These are phyloP conservation scores for Diprion similis DNA, from an alignment of 1,140 invertebrate genomes.

Conservation along the genomic window DNA sequence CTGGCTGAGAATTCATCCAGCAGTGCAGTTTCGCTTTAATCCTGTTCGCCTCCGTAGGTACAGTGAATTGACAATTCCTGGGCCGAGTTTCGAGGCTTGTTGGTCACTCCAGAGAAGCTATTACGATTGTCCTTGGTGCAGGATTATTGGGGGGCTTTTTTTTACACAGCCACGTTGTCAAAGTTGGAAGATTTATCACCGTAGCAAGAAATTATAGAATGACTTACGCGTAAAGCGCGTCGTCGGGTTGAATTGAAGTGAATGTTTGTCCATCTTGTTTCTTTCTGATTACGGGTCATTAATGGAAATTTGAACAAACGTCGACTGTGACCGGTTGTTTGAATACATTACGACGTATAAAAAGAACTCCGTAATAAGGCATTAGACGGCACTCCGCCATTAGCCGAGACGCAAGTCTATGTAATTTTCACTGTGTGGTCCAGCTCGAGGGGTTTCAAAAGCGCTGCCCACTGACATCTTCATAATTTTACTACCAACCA, in stretches of 20 bases:
- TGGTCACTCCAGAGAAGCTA: neutral
- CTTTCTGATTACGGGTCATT: constrained; percentile 31
- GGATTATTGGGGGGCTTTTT: too few species aligned
- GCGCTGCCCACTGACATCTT: neutral
- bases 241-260: constrained; percentile 17
- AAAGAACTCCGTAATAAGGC: neutral
- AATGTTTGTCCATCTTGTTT: constrained; percentile 32
- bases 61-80: constrained; percentile 13
- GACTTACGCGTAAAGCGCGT: neutral
- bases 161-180: too few species aligned
- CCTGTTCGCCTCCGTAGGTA: neutral
- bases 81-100: neutral
- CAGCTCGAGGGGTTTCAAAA: neutral
- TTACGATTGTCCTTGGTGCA: too few species aligned
- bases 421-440: neutral
- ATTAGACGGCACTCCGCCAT: neutral
- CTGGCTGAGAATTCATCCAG: neutral
- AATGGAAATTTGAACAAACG: constrained; percentile 19
- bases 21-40: constrained; percentile 14
- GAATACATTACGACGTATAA: constrained; percentile 20
- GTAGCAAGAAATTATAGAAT: too few species aligned
- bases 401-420: neutral
- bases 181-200: too few species aligned
- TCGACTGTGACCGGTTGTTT: constrained; percentile 26
- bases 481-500: neutral